Evolutionary conservation across 1,140 invertebrate genomes (phyloP), one percentile per base, ranked within the genome.

Genomic region (Drosophila repleta): DNA sequence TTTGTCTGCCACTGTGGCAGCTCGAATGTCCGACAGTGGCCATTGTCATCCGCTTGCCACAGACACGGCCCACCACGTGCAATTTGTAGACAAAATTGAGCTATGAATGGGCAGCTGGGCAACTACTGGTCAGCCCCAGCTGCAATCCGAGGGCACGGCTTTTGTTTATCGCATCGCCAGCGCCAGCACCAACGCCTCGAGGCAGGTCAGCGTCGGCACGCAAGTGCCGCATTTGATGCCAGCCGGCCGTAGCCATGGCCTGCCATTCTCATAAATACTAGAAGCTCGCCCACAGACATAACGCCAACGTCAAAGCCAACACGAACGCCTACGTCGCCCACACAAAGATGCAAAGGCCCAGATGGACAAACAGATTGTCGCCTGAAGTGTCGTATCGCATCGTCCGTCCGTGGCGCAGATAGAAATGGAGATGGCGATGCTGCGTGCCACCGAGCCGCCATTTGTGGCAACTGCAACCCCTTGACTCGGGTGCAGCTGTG

Each of bases 361-460:
- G 81, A 84, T 85, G 80, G 62, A 51, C 81, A 85, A 84, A 85
- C 81, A 85, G 81, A 85, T 84, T 84, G 81, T 84, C 73, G 81
- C 81, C 81, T 63, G 64, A 79, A 85, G 76, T 70, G 81, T 67
- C 37, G 66, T 76, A 43, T 60, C 32, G 32, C 32, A 35, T 35
- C 32, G 57, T 48, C 41, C 32, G 57, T 48, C 41, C 29, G 39
- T 62, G 46, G 45, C 43, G 29, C 41, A 55, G 29, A 39, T 58
- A 37, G 26, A 68, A 32, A 39, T 41, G 26, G 10, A 62, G 39
- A 55, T 52, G 57, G 41, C 26, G 46, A 26, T 43, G 35, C 32
- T 35, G 32, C 32, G 10, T 35, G 32, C 15, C 24, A 6, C 5
- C 8, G 29, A 1, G 4, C 17, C 18, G 4, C 11, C 43, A 21